A percentile compares a stretch with the other conserved stretches of the same genome.
Conservation (phyloP, 2,888 invertebrate genomes). For the Philopedon plagiatum region DNA sequence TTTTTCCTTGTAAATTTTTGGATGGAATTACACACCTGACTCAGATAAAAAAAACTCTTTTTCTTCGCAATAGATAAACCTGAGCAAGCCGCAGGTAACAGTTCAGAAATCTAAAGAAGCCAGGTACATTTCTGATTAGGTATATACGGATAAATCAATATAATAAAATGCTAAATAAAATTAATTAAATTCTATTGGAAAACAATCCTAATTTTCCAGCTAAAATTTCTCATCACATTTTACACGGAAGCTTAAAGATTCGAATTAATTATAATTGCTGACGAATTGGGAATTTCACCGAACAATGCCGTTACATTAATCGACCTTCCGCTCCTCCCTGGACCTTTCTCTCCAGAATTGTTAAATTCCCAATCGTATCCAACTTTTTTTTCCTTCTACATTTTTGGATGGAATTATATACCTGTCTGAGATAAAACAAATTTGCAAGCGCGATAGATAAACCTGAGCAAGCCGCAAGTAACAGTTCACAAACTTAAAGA, state of each 20-base stretch:
- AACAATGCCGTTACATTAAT: slow-evolving; percentile 19
- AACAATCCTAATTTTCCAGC: no score
- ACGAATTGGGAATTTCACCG: slow-evolving; percentile 6
- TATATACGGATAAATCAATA: no score
- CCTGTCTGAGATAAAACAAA: no score
- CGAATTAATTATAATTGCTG: slow-evolving; percentile 12
- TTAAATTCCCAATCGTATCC: slow-evolving; percentile 31
- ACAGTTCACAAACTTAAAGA: no score
- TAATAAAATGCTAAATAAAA: no score
- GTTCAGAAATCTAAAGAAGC: no score
- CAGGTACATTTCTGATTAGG: no score
- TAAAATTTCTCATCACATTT: background rate
- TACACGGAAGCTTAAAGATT: background rate
- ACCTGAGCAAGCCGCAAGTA: slow-evolving; percentile 36
- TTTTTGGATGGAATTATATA: slow-evolving; percentile 49
- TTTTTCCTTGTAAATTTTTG: slow-evolving; percentile 33
- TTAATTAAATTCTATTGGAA: no score
- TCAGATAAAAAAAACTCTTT: no score
- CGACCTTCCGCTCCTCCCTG: slow-evolving; percentile 22
- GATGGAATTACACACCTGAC: slow-evolving; percentile 50
- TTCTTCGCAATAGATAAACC: slow-evolving; percentile 45
- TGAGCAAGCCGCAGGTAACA: no score
- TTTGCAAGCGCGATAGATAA: slow-evolving; percentile 48
- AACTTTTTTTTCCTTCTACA: slow-evolving; percentile 23
- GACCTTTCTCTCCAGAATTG: slow-evolving; percentile 23